These are phyloP conservation scores for Paguma larvata DNA, from an alignment of 2,797 vertebrate species.

Conservation along the genomic window DNA sequence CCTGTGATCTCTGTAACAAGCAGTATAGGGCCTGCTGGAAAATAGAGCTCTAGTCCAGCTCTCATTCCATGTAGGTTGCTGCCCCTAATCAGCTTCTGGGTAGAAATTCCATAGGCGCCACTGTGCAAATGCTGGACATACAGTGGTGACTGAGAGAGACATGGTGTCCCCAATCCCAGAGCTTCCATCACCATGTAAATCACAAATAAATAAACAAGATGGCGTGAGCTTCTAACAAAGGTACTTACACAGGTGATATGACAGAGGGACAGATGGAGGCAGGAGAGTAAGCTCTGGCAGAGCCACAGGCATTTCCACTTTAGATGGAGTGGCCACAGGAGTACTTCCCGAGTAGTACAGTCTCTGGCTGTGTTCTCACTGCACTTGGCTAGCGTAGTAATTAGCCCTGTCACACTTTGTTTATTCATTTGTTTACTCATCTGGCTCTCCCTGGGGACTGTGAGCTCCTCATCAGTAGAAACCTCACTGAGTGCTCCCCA, in stretches of 20 bases:
- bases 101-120: background rate
- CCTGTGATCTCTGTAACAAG: background rate
- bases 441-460: background rate
- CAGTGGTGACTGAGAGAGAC: background rate
- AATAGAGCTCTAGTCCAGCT: background rate
- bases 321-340: background rate
- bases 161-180: background rate
- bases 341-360: background rate
- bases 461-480: background rate
- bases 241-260: background rate
- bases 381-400: background rate
- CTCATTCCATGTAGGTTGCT: rapidly evolving
- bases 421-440: background rate
- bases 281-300: background rate
- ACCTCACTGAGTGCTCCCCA: background rate
- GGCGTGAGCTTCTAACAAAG: background rate
- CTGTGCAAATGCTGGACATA: background rate
- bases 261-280: background rate
- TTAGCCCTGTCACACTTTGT: background rate
- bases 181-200: background rate
- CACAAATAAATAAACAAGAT: background rate
- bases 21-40: background rate
- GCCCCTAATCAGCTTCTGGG: background rate
- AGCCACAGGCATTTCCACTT: background rate
- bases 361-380: background rate